phyloP scores from a whole-genome alignment of 2,113 vertebrate genomes.

The Phocoena phocoena region DNA sequence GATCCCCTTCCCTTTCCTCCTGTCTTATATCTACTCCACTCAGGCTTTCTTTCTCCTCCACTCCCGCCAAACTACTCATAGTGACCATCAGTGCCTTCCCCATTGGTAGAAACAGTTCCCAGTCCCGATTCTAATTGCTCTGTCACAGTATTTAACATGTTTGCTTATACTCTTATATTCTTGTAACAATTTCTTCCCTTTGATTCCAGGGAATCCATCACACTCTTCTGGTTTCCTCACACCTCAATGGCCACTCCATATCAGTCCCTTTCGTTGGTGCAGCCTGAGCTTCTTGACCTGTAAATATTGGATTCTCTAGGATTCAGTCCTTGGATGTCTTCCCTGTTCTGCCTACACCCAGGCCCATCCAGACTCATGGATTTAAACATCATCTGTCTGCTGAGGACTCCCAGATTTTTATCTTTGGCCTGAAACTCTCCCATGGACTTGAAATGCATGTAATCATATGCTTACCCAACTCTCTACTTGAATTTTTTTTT shows the following conservation, averaged over 20 bases:
- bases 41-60: neutral
- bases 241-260: neutral
- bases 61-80: neutral
- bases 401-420: neutral
- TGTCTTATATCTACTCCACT: neutral
- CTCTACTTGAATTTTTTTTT: neutral
- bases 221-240: neutral
- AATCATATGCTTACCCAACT: neutral
- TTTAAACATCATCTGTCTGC: neutral
- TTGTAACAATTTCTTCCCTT: slow-evolving; percentile 1
- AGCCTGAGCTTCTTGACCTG: neutral
- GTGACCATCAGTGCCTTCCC: neutral
- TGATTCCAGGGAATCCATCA: neutral
- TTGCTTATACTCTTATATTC: neutral
- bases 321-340: neutral
- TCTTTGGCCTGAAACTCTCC: neutral
- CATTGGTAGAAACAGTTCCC: neutral
- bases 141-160: neutral
- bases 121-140: neutral
- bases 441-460: neutral
- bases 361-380: neutral
- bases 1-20: neutral
- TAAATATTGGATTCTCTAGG: neutral
- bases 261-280: neutral
- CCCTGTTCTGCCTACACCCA: neutral